Evolutionary conservation across 2,888 invertebrate species (phyloP), one percentile per base, ranked within the genome.

Genomic region (Heliconius ethilla): DNA sequence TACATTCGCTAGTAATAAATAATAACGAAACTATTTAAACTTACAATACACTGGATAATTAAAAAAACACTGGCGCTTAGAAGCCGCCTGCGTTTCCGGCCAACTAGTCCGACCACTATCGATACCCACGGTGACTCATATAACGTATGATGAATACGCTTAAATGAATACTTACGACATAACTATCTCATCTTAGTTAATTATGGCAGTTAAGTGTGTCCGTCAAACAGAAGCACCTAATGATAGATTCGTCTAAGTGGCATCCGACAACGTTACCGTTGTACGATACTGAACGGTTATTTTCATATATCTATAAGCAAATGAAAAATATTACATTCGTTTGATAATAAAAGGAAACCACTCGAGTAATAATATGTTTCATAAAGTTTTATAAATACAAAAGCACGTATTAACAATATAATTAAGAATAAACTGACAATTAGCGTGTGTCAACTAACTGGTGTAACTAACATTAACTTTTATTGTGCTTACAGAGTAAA

Each of bases 71-170:
- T 82, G 79, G 86, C 85, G 84, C 85, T 86, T 84, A 75, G 79
- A 82, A 85, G 85, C 84, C 84, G 85, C 87, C 80, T 87, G 86
- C 85, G 86, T 89, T 92, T 93, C 92, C 92, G 89, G 88, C 82
- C 86, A 86, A 86, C 86, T 86, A 82, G 84, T 82, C 82, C 81
- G 81, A 82, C 84, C 83, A 83, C 84, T 85, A 83, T 82, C 59
- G 74, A 65, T 70, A 69, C 67, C 70, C 40, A 75, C 87, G 87
- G 83, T 90, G 88, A 88, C 85, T 84, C 84, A 85, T 83, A 83
- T 78, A 77, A 78, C 78, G 63, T 77, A 82, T 82, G 81, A 83
- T 81, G 79, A 82, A 80, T 82, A 79, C 81, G 75, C 75, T 79
- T 80, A 81, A 82, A 83, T 79, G 78, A 79, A 81, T 82, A 82